Conservation (phyloP, 2,113 vertebrate species). For the Scolopax mira region DNA sequence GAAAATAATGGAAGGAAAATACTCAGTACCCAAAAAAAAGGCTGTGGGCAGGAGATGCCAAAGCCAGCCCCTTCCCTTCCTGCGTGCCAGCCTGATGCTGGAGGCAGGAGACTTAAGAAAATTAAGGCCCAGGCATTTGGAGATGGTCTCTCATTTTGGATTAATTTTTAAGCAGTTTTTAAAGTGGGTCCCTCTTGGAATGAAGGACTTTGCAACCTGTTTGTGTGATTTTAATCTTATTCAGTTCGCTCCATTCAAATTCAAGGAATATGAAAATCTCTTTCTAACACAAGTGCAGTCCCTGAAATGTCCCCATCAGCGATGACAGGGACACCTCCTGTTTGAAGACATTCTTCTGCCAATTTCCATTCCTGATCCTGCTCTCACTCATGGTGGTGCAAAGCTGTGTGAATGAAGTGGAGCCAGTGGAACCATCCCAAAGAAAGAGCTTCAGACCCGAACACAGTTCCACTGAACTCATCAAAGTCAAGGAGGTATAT, state of each 20-base stretch:
- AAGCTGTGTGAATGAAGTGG: neutral
- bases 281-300: neutral
- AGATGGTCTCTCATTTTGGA: neutral
- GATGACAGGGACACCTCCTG: fast-evolving
- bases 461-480: neutral
- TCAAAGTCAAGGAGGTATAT: neutral
- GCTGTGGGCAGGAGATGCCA: neutral
- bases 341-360: neutral
- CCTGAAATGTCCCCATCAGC: neutral
- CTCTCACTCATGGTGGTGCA: fast-evolving
- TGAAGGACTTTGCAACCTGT: neutral
- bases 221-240: neutral
- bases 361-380: neutral
- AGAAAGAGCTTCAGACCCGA: neutral
- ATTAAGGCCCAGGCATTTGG: neutral
- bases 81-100: neutral
- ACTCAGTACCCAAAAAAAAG: neutral
- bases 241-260: neutral
- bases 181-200: neutral
- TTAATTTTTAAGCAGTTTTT: conserved; percentile 1
- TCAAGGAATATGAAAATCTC: neutral
- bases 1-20: neutral
- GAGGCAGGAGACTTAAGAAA: neutral
- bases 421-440: neutral
- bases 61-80: neutral